Evolutionary conservation across 2,888 invertebrate genomes (phyloP), one percentile per base, ranked within the genome.

Genomic region (Hypsopygia costalis): DNA sequence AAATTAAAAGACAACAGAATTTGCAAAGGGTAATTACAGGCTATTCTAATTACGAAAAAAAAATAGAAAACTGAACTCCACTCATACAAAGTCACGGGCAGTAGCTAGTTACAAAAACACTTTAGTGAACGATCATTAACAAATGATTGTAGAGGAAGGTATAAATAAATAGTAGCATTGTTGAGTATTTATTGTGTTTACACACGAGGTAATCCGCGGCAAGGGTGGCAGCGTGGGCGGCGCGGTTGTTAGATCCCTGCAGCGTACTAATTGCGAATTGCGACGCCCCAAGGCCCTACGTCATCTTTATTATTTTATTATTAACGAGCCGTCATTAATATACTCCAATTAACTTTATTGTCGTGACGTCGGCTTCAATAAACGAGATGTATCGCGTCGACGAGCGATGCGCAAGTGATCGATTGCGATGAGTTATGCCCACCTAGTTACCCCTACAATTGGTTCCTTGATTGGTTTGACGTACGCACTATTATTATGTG

Each of bases 381-480:
- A 81, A 65, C 71, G 77, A 71, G 76, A 77, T 74, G 74, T 78
- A 80, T 80, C 68, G 63, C 64, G 60, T 55, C 61, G 61, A 51
- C 62, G 53, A 36, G 28, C 68, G 71, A 72, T 64, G 69, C 65
- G 71, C 69, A 65, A 73, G 69, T 82, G 85, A 86, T 86, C 80
- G 83, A 83, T 83, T 67, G 74, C 70, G 65, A 69, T 73, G 73
- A 79, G 72, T 78, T 81, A 77, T 75, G 81, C 81, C 81, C 81
- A 81, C 77, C 77, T 81, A 81, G 83, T 86, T 85, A 85, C 81
- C 83, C 82, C 76, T 81, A 81, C 87, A 87, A 88, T 87, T 87
- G 87, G 73, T 66, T 74, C 71, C 77, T 74, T 83, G 85, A 88
- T 87, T 86, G 87, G 77, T 76, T 80, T 75, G 83, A 86, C 80